Evolutionary conservation across 2,888 invertebrate species (phyloP), one percentile per base, ranked within the genome.

Genomic region (Cosmia trapezina): DNA sequence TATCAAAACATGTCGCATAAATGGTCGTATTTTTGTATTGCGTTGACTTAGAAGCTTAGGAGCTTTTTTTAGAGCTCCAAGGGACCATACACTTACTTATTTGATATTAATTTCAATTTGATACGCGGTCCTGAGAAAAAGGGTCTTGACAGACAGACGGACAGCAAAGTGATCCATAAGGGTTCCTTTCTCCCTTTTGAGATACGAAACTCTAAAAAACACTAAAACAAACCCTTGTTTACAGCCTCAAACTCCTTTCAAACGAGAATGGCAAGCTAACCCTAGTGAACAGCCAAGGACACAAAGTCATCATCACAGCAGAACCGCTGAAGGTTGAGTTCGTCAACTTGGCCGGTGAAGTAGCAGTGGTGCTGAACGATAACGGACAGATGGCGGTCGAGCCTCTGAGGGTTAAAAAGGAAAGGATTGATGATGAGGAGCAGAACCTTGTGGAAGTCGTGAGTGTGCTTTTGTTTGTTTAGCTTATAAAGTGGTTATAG

Each of bases 301-400:
- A 95, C 83, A 92, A 93, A 69, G 96, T 94, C 19, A 94, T 98
- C 12, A 93, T 99, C 17, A 96, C 97, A 56, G 97, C 97, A 0
- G 97, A 97, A 70, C 99, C 99, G 0, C 98, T 99, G 88, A 97
- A 98, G 90, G 92, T 99, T 7, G 99, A 99, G 91, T 97, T 99
- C 86, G 97, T 97, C 86, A 97, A 97, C 77, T 96, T 97, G 74
- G 96, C 97, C 51, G 97, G 97, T 41, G 96, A 97, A 0, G 97
- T 98, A 17, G 97, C 98, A 0, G 97, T 98, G 17, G 97, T 98
- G 33, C 95, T 98, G 28, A 99, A 99, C 95, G 98, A 98, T 33
- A 97, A 98, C 87, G 98, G 98, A n/a, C 97, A 99, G 83, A 97
- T 99, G 93, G 97, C 98, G 86, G 98, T 99, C 91, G 99, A 99